Base-by-base conservation (phyloP, 2,113 vertebrate species). In the Coptodon rendalli region DNA sequence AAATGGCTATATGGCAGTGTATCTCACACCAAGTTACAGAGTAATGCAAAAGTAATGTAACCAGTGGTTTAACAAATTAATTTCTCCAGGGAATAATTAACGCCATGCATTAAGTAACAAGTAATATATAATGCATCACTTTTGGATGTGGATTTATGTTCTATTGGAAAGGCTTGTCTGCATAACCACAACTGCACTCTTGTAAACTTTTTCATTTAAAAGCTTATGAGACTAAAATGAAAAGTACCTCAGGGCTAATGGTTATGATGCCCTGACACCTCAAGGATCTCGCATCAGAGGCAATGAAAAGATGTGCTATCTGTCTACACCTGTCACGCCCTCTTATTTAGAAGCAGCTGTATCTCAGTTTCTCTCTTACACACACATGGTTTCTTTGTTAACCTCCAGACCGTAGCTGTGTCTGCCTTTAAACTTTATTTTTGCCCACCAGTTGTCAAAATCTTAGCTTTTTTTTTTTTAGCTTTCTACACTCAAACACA, bases 201-300 rank as follows among this genome's bases (percentile, higher is more conserved):
- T 83, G 50, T 83, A 56, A 86, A 81, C 57, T 91, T 78, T 87
- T 84, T 80, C 85, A 80, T 59, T 31, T 22, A 50, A n/a, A 40
- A 73, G 54, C 83, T 86, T 38, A 50, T 53, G 34, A 40, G 24
- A 50, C 71, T 84, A 86, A 90, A 87, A 84, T 81, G 59, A 34
- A 71, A 82, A 84, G 82, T 85, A 66, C 80, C 61, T 88, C 38
- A 29, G 8, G 3, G 40, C 61, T 66, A 81, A 91, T 91, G 80
- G 82, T 90, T 86, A 82, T 88, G 78, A 89, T 82, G 81, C 80
- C 81, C 84, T 85, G 80, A 93, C 22, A 50, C 76, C 82, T 89
- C 91, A 92, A 50, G 24, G 81, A 88, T 91, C 84, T 87, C 90
- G 84, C 11, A 63, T 92, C 85, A 89, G 82, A 91, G 82, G 54